Conservation (phyloP, 2,797 vertebrate species). For the Pteronotus mesoamericanus region DNA sequence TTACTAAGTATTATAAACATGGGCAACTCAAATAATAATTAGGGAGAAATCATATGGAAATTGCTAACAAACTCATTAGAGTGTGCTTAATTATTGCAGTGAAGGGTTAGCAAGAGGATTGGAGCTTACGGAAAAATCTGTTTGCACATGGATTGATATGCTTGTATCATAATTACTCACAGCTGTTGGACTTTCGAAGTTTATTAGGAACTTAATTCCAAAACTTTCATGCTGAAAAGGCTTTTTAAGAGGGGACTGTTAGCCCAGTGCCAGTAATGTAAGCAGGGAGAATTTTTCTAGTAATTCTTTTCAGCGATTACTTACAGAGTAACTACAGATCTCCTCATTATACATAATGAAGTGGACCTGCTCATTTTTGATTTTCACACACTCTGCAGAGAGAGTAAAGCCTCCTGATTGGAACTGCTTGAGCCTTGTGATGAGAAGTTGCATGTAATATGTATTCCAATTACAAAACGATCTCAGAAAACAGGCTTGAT, state of each 20-base stretch:
- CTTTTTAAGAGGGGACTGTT: constrained; percentile 34
- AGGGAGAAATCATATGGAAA: constrained; percentile 71
- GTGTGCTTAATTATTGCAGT: constrained; percentile 66
- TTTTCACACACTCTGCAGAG: constrained; percentile 59
- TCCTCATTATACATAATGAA: constrained; percentile 34
- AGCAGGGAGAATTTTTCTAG: constrained; percentile 17
- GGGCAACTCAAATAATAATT: constrained; percentile 75
- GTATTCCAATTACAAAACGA: constrained; percentile 65
- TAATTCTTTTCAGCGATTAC: constrained; percentile 18
- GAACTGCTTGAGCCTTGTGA: constrained; percentile 50
- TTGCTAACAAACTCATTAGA: constrained; percentile 72
- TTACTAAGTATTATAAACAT: constrained; percentile 72
- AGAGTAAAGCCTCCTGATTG: constrained; percentile 55
- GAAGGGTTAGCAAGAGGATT: constrained; percentile 67
- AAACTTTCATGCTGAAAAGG: constrained; percentile 63
- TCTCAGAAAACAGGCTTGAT: constrained; percentile 62
- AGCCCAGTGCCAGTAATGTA: background rate
- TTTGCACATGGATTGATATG: constrained; percentile 70
- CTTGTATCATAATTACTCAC: constrained; percentile 74
- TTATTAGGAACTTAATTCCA: constrained; percentile 70
- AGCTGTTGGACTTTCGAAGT: constrained; percentile 73
- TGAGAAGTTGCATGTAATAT: constrained; percentile 63
- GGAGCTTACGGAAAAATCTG: constrained; percentile 74
- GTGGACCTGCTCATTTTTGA: constrained; percentile 63
- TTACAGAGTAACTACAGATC: constrained; percentile 30